A percentile compares a stretch with the other conserved stretches of the same genome.
Evolutionary conservation across 2,113 vertebrate species (phyloP).

Genomic region (Sinocyclocheilus grahami): DNA sequence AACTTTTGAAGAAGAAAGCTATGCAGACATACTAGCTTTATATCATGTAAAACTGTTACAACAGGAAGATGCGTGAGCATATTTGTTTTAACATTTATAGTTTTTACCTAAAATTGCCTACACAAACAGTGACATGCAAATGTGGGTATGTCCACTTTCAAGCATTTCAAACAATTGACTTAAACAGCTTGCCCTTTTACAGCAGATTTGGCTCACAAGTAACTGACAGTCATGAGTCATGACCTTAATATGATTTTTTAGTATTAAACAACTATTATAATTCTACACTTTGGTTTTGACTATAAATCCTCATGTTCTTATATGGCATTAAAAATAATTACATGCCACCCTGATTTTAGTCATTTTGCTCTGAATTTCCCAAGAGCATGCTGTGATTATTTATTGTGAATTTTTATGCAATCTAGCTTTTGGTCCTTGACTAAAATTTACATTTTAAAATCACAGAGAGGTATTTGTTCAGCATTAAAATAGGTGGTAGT

Average conservation of each 20-base stretch:
- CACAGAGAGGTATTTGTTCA: neutral
- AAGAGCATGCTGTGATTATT: neutral
- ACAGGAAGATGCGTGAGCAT: neutral
- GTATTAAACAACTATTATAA: neutral
- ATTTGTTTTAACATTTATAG: neutral
- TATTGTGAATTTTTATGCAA: slow-evolving; percentile 24
- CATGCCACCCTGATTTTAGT: neutral
- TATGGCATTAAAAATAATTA: neutral
- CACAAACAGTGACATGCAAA: too few species aligned
- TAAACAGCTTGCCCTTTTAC: too few species aligned
- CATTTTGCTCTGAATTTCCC: slow-evolving; percentile 26
- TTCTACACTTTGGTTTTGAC: neutral
- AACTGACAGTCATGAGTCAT: too few species aligned
- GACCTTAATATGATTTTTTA: too few species aligned
- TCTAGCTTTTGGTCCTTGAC: neutral
- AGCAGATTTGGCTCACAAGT: too few species aligned
- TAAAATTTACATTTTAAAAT: neutral
- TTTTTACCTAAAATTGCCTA: neutral
- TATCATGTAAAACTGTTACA: neutral
- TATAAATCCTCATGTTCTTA: neutral
- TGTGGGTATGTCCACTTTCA: too few species aligned
- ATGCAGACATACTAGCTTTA: neutral
- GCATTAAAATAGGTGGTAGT: neutral
- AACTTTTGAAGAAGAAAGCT: neutral
- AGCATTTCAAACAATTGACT: too few species aligned